Evolutionary conservation across 2,113 vertebrate genomes (phyloP), one percentile per base, ranked within the genome.

Genomic region (Oryzias celebensis): DNA sequence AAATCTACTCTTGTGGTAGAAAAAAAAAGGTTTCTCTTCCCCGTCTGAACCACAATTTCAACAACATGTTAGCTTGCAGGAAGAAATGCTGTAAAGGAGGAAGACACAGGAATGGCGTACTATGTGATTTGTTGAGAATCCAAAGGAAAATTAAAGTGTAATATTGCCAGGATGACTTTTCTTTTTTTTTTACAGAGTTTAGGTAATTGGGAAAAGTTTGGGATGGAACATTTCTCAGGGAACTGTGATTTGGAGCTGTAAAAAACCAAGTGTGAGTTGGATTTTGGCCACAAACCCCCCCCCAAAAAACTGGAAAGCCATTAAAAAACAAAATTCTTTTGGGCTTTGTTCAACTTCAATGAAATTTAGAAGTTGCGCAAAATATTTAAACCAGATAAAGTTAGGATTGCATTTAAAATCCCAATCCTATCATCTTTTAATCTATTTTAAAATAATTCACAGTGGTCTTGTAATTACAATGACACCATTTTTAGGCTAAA

Each of bases 61-160:
- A 55, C 36, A 45, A 54, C 65, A 20, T 52, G 65, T 70, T 67
- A 59, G 23, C 58, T 68, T 14, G 28, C 62, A 68, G 46, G 48
- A 20, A 52, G 12, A 5, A 36, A 54, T 58, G 14, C 1, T 22
- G 68, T 23, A 12, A 67, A 46, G 63, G 63, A 44, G 18, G 47
- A 57, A 31, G 26, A 22, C 26, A 28, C 4, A 6, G 5, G 26
- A 20, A 12, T 48, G 43, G 57, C 62, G 65, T 58, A 17, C 69
- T 80, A 53, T 17, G 63, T 44, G 60, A 70, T 26, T 56, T 48
- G 41, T 44, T 28, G 71, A 71, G 78, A 45, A 62, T 54, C 55
- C 51, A 60, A 62, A 68, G 41, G 71, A 85, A 61, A 75, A 76
- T 81, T 76, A 59, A 77, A 55, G 75, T 72, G 26, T 67, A 36